Conservation (phyloP, 2,113 vertebrate species). For the Hippocampus abdominalis region DNA sequence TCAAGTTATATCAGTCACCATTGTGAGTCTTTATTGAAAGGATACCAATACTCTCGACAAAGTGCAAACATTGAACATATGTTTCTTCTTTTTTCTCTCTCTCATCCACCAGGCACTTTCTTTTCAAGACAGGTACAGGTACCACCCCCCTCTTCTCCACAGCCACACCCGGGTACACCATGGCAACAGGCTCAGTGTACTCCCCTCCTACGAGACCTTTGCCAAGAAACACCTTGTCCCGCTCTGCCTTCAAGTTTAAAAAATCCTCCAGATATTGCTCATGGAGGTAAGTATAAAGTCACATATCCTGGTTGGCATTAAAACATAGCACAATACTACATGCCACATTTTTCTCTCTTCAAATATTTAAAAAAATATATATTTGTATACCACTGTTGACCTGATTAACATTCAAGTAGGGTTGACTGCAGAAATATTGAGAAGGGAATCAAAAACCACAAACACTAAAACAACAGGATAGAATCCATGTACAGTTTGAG, state of each 20-base stretch:
- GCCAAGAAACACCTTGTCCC: conserved; percentile 93
- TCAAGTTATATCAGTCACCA: background rate
- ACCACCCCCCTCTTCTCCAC: conserved; percentile 98
- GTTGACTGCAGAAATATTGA: background rate
- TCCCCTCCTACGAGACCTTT: conserved; percentile 94
- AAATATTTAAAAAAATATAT: background rate
- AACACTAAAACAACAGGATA: background rate
- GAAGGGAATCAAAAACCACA: background rate
- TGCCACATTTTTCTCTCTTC: background rate
- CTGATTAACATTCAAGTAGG: background rate
- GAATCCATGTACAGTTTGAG: no score
- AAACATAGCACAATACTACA: background rate
- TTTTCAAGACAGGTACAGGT: conserved; percentile 99
- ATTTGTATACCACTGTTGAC: background rate
- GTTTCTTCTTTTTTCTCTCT: conserved; percentile 2
- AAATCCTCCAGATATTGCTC: conserved; percentile 98
- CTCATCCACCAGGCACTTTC: conserved; percentile 86
- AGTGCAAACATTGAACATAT: background rate
- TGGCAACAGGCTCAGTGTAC: conserved; percentile 97
- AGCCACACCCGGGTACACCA: conserved; percentile 96
- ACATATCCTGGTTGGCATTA: background rate
- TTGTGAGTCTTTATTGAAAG: background rate
- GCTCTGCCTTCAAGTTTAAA: conserved; percentile 99
- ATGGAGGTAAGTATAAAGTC: conserved; percentile 76
- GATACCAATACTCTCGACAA: background rate